These are phyloP conservation scores for Campopleginae sp. DNA, from an alignment of 2,888 invertebrate genomes.

Conservation along the genomic window DNA sequence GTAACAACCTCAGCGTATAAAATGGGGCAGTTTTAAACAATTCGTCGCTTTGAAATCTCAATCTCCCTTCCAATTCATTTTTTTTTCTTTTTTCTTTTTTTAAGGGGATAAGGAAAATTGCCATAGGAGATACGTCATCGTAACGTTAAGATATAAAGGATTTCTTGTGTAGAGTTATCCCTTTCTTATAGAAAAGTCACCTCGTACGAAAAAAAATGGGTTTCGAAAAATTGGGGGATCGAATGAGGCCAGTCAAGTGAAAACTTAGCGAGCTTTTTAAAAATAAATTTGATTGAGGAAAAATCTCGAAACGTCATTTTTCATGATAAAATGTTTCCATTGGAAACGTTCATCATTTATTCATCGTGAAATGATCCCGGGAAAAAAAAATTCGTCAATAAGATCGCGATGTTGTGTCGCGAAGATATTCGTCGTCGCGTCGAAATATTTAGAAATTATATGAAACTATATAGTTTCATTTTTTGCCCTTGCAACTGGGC, in stretches of 20 bases:
- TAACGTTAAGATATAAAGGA: slow-evolving; percentile 8
- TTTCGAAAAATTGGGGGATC: slow-evolving; percentile 1
- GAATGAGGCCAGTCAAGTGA: not conserved
- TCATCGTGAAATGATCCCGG: not conserved
- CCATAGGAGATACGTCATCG: slow-evolving; percentile 57
- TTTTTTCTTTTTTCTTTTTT: slow-evolving; percentile 20
- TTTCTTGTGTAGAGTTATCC: slow-evolving; percentile 33
- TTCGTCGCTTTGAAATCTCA: slow-evolving; percentile 65
- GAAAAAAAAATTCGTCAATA: too few species aligned
- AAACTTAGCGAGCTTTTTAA: not conserved
- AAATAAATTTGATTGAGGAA: not conserved
- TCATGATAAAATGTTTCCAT: too few species aligned
- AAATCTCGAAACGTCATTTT: not conserved
- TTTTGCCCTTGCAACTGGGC: too few species aligned
- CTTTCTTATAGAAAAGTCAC: not conserved
- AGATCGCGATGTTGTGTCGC: not conserved
- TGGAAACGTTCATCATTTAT: too few species aligned
- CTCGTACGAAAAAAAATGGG: not conserved
- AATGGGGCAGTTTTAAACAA: slow-evolving; percentile 70
- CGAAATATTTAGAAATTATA: too few species aligned
- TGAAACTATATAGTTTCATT: too few species aligned
- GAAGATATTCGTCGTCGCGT: not conserved
- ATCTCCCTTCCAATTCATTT: slow-evolving; percentile 45
- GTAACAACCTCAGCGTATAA: slow-evolving; percentile 2
- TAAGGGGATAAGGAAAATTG: slow-evolving; percentile 66